These are phyloP conservation scores for Leptoteleia sp. DNA, from an alignment of 1,140 invertebrate genomes.

Conservation along the genomic window DNA sequence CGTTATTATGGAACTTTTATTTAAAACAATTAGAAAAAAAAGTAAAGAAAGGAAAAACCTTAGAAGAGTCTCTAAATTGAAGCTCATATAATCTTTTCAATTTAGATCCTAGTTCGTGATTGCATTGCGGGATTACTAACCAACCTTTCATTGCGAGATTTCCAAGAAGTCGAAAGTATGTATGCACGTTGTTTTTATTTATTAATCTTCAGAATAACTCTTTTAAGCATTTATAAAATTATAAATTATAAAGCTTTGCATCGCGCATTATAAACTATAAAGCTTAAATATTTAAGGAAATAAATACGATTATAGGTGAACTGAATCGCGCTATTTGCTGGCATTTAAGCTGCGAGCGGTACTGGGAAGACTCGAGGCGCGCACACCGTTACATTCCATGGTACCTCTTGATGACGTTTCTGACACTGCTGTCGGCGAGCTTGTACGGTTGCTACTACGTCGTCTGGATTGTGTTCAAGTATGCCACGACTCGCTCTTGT, in stretches of 20 bases:
- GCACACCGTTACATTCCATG: constrained; percentile 89
- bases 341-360: constrained; percentile 94
- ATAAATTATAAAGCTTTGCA: too few species aligned
- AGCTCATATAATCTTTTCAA: background rate
- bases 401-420: constrained; percentile 87
- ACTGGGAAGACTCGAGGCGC: constrained; percentile 91
- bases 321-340: constrained; percentile 93
- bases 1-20: too few species aligned
- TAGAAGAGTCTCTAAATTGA: too few species aligned
- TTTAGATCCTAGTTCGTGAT: constrained; percentile 84
- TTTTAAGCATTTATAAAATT: too few species aligned
- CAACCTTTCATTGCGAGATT: constrained; percentile 90
- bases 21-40: too few species aligned
- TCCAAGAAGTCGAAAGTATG: constrained; percentile 91
- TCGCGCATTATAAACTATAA: too few species aligned
- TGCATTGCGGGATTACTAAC: constrained; percentile 90
- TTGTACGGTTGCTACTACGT: constrained; percentile 94
- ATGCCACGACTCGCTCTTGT: constrained; percentile 78
- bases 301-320: too few species aligned
- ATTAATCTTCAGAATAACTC: too few species aligned
- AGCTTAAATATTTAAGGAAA: too few species aligned
- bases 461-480: constrained; percentile 94
- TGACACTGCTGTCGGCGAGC: constrained; percentile 89
- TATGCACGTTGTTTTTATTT: background rate
- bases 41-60: too few species aligned